Conservation (phyloP, 2,888 invertebrate species). For the Dyspetes luteomarginatus region DNA sequence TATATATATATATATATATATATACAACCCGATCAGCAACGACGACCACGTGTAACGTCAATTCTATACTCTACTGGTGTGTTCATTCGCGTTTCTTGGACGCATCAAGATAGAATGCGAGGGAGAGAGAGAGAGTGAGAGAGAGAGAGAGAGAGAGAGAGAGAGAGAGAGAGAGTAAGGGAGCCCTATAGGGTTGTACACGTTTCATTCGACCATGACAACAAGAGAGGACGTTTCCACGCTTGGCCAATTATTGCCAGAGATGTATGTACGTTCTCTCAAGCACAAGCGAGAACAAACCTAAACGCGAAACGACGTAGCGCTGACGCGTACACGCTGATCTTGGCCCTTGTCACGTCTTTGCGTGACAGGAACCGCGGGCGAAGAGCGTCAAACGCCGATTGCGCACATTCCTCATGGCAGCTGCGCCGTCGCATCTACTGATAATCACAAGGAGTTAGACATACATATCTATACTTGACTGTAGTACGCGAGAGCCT, state of each 20-base stretch:
- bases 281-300: constrained; percentile 34
- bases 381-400: constrained; percentile 11
- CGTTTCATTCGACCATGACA: constrained; percentile 18
- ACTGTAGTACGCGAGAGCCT: too few relatives aligned
- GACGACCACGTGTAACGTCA: constrained; percentile 12
- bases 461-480: too few relatives aligned
- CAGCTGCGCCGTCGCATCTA: constrained; percentile 43
- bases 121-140: not conserved
- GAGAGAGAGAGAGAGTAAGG: not conserved
- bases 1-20: not conserved
- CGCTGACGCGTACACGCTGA: constrained; percentile 38
- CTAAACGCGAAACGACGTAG: constrained; percentile 48
- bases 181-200: not conserved
- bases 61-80: constrained; percentile 24
- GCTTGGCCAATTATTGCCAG: constrained; percentile 54
- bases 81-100: constrained; percentile 10
- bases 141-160: not conserved
- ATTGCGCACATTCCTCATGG: constrained; percentile 29
- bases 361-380: constrained; percentile 2
- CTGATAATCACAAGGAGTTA: constrained; percentile 24
- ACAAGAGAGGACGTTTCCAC: constrained; percentile 36
- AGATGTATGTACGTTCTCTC: constrained; percentile 16
- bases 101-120: not conserved
- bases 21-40: constrained; percentile 30
- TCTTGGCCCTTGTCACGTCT: constrained; percentile 30